A percentile compares a stretch with the other conserved stretches of the same genome.
These are phyloP conservation scores for Sitobion miscanthi DNA, from an alignment of 1,140 invertebrate species.

Conservation along the genomic window DNA sequence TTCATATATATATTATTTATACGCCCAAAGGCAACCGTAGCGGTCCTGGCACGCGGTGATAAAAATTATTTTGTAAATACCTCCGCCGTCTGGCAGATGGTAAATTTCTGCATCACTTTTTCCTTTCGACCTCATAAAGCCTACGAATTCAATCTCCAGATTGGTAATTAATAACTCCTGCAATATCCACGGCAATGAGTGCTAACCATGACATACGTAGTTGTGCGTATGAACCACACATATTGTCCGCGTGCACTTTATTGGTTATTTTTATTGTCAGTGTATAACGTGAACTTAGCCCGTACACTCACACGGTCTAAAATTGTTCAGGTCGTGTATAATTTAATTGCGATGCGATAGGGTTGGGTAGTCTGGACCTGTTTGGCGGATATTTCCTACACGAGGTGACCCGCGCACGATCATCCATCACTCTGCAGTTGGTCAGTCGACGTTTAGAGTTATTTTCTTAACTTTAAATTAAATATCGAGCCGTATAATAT, in stretches of 20 bases:
- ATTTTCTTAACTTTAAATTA: background rate
- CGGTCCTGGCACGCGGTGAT: background rate
- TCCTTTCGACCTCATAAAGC: background rate
- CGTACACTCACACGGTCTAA: background rate
- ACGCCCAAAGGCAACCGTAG: background rate
- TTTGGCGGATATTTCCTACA: background rate
- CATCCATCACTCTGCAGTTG: background rate
- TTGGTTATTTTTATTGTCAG: background rate
- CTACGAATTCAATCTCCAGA: no score
- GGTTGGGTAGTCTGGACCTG: background rate
- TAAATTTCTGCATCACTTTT: background rate
- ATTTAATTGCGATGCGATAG: background rate
- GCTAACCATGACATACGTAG: background rate
- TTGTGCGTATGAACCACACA: background rate
- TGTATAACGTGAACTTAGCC: rapidly evolving
- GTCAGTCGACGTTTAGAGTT: background rate
- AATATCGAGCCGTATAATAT: no score
- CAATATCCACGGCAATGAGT: background rate
- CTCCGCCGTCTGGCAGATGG: background rate
- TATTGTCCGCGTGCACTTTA: background rate
- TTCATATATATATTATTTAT: slow-evolving; percentile 21
- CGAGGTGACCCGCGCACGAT: background rate
- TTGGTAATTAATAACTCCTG: background rate
- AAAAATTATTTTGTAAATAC: slow-evolving; percentile 14
- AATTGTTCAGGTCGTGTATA: background rate